Evolutionary conservation across 1,140 invertebrate genomes (phyloP), one percentile per base, ranked within the genome.

Genomic region (Branchinecta lindahli): DNA sequence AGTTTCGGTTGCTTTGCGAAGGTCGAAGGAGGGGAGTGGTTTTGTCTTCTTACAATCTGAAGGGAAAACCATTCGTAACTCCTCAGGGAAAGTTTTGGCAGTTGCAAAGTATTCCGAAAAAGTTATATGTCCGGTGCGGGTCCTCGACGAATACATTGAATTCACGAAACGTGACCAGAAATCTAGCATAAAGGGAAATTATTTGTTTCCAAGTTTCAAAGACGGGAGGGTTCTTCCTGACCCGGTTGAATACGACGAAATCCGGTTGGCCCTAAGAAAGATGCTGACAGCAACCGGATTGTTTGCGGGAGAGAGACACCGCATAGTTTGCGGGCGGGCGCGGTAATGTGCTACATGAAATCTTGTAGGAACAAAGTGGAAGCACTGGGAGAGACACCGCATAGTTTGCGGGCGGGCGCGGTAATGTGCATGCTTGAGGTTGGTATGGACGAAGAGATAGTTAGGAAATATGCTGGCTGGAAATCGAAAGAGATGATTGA

Each of bases 371-470:
- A n/a, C n/a, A n/a, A n/a, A n/a, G n/a, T n/a, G n/a, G n/a, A n/a
- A n/a, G n/a, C n/a, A n/a, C n/a, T n/a, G n/a, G 47, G 47, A 52
- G 47, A 52, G 47, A 52, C 47, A 52, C 47, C 47, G n/a, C 47
- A 52, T 52, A n/a, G 47, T n/a, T 52, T 52, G n/a, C 9, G 47
- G n/a, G 9, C 47, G 47, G 47, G 47, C 9, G 47, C 47, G n/a
- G 47, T n/a, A 52, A 52, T 52, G 9, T 9, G n/a, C 9, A 52
- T 52, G 47, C 9, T 52, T 9, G n/a, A 52, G 9, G 47, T 52
- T 9, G n/a, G 47, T 9, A n/a, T n/a, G 9, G 9, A 9, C 9
- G 9, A 9, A 9, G 47, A 52, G 9, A 52, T n/a, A 52, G 47
- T 52, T 52, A 52, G n/a, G 47, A 52, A 9, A 9, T n/a, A 52